Evolutionary conservation across 2,113 vertebrate species (phyloP).

Genomic region (Macrotus californicus): DNA sequence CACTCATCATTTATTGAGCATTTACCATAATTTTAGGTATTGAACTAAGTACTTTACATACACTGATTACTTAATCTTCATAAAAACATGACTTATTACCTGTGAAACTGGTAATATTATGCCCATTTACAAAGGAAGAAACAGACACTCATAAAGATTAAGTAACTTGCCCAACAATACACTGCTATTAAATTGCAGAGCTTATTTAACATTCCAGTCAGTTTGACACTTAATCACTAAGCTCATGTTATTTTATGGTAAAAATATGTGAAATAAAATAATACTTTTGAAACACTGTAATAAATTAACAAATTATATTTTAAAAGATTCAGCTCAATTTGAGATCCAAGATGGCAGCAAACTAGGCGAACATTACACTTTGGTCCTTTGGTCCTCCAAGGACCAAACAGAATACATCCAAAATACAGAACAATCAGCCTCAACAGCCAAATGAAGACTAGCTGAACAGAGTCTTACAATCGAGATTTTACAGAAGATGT

Average conservation of each 20-base stretch:
- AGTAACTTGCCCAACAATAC: not conserved
- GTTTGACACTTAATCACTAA: not conserved
- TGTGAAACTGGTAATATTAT: not conserved
- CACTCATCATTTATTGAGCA: not conserved
- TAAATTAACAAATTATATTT: conserved; percentile 11
- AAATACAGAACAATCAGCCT: not conserved
- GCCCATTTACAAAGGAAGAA: not conserved
- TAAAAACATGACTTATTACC: not conserved
- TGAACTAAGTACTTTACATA: not conserved
- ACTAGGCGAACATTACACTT: not conserved
- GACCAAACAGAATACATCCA: not conserved
- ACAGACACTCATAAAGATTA: not conserved
- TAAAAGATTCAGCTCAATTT: not conserved
- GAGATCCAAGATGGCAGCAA: not conserved
- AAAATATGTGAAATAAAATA: conserved; percentile 35
- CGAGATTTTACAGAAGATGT: not conserved
- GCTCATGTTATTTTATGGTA: not conserved
- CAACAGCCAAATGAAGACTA: not conserved
- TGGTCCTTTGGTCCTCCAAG: too few species aligned
- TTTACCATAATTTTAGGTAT: not conserved
- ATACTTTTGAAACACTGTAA: not conserved
- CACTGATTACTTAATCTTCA: not conserved
- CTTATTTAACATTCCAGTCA: not conserved
- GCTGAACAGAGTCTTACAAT: not conserved
- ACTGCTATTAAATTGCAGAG: not conserved